Evolutionary conservation across 1,140 invertebrate genomes (phyloP).

Genomic region (Saccostrea cuccullata): DNA sequence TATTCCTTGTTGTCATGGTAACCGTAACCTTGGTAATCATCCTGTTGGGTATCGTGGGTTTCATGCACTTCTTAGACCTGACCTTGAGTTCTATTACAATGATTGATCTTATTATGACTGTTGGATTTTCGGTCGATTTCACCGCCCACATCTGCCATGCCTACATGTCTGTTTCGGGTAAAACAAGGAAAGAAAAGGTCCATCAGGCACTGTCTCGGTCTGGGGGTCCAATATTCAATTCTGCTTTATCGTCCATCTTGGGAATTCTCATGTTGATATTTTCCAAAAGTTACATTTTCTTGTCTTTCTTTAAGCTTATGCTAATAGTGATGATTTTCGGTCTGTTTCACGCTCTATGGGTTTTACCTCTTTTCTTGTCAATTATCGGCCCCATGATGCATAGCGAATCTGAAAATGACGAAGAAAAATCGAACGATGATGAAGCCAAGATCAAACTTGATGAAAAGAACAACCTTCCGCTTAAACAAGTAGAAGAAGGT

Average conservation of each 20-base stretch:
- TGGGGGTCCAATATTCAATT: constrained; percentile 96
- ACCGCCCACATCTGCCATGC: constrained; percentile 98
- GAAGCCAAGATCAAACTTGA: neutral
- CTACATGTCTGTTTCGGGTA: constrained; percentile 85
- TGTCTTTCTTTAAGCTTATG: constrained; percentile 98
- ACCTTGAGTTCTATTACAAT: constrained; percentile 98
- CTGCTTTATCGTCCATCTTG: constrained; percentile 95
- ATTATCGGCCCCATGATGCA: constrained; percentile 64
- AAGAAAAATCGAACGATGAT: neutral
- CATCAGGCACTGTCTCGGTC: constrained; percentile 91
- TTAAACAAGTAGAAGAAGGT: neutral
- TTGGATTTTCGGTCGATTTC: constrained; percentile 98
- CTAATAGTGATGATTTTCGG: constrained; percentile 97
- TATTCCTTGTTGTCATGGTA: constrained; percentile 95
- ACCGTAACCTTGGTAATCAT: constrained; percentile 98
- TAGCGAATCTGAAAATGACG: neutral
- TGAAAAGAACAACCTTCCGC: neutral
- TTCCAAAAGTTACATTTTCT: constrained; percentile 96
- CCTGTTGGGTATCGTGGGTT: constrained; percentile 95
- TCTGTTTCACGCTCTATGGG: constrained; percentile 93
- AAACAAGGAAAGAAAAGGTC: constrained; percentile 87
- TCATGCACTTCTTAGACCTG: constrained; percentile 97
- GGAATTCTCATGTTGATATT: constrained; percentile 92
- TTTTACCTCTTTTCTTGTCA: constrained; percentile 94
- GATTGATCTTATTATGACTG: constrained; percentile 99